A percentile compares a stretch with the other conserved stretches of the same genome.
Conservation (phyloP, 2,113 vertebrate genomes). For the Anthoscopus minutus region DNA sequence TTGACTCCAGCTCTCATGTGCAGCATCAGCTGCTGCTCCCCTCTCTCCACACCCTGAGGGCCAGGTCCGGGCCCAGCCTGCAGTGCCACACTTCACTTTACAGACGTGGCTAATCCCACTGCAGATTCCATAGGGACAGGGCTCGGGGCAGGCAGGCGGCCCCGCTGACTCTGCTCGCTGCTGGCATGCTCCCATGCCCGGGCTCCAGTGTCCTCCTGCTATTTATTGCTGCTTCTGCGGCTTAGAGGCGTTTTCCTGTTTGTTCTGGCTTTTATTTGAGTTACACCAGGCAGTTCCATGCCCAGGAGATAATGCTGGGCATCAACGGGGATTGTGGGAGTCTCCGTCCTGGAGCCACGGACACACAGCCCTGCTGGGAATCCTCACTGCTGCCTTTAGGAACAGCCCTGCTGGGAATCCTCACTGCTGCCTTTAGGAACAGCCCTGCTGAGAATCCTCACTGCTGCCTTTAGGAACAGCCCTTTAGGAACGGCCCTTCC, state of each 20-base stretch:
- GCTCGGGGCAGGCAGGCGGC: neutral
- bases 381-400: too few species aligned
- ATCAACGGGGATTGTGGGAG: rapidly evolving
- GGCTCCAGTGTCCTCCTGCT: neutral
- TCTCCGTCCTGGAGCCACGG: neutral
- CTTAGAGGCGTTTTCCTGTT: neutral
- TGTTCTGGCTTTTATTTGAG: neutral
- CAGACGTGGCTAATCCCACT: neutral
- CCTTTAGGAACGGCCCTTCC: neutral
- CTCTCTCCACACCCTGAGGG: neutral
- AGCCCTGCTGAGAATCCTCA: too few species aligned
- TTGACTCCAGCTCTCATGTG: neutral
- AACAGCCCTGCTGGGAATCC: too few species aligned
- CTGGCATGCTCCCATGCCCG: neutral
- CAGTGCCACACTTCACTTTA: neutral
- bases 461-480: too few species aligned
- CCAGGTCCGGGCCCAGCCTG: neutral
- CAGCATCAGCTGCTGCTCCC: neutral
- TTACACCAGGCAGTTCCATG: neutral
- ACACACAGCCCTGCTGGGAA: neutral
- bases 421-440: too few species aligned
- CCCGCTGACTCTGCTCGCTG: neutral
- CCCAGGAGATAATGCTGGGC: neutral
- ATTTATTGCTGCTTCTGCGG: neutral
- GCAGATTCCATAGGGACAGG: neutral